Base-by-base conservation (phyloP, 2,888 invertebrate genomes). In the Criorhina ranunculi region DNA sequence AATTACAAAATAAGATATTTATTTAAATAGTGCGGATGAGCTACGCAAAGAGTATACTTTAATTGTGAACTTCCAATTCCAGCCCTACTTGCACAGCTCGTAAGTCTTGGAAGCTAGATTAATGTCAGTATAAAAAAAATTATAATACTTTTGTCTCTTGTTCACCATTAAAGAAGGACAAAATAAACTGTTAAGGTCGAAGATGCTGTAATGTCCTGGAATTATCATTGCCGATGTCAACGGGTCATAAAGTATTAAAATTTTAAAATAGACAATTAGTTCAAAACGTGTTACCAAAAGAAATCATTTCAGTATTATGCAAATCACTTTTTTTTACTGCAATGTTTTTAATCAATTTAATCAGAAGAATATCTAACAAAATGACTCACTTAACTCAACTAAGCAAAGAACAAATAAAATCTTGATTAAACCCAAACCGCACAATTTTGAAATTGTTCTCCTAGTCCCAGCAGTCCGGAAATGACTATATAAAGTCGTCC, bases 371-470 rank as follows among this genome's bases (percentile, higher is more conserved):
- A 67, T 67, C 72, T 51, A 12, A 8, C 40, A 9, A 51, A 76
- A 77, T 60, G 59, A 53, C 42, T 77, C 67, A 69, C 67, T 77
- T 69, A 51, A 60, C 67, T 40, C 24, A 64, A 53, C 67, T 24
- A 31, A 60, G 15, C 37, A 40, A 15, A 24, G 9, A 67, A 31
- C 29, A 33, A 67, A 49, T 66, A 51, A 67, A 59, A 60, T 60
- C 59, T 53, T 77, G 77, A 77, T 77, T 77, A 77, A 77, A 75
- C 62, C 46, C 57, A 15, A 75, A 77, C 77, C 60, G 53, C 77
- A 77, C 59, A 69, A 69, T 77, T 60, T 53, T 42, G 35, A 67
- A 77, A 77, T 69, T 69, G 67, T 51, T 77, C 60, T 11, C 59
- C 42, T 29, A 24, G 42, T 67, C 67, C 8, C 37, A 11, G 15